Percentiles rank a stretch among this genome's conserved stretches.
These are phyloP conservation scores for Hydrotaea diabolus DNA, from an alignment of 2,888 invertebrate species.

Conservation along the genomic window DNA sequence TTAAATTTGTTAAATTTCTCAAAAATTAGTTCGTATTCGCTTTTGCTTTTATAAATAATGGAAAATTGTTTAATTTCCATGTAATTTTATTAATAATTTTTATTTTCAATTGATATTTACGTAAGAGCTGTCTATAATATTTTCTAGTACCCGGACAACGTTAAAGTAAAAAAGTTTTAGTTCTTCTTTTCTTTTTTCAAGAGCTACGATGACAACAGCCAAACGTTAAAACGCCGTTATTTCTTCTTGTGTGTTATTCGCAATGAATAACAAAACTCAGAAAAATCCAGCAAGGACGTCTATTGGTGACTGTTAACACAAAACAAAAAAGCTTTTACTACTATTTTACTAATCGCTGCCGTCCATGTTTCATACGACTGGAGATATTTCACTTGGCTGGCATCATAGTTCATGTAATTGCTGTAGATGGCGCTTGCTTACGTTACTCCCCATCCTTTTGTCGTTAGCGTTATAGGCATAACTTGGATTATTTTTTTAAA, in stretches of 20 bases:
- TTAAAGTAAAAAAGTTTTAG: conserved; percentile 66
- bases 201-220: conserved; percentile 69
- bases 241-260: conserved; percentile 62
- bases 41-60: conserved; percentile 17
- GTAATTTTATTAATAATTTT: conserved; percentile 20
- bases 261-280: conserved; percentile 64
- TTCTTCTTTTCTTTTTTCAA: conserved; percentile 48
- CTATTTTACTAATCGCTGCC: no score
- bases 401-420: no score
- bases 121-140: conserved; percentile 69
- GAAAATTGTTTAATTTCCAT: conserved; percentile 30
- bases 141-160: conserved; percentile 69
- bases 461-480: no score
- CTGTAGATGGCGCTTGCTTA: no score
- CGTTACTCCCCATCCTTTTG: no score
- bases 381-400: no score
- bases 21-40: conserved; percentile 15
- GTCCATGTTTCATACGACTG: no score
- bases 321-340: conserved; percentile 35
- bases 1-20: conserved; percentile 20
- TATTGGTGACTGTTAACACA: conserved; percentile 66
- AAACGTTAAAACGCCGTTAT: conserved; percentile 65
- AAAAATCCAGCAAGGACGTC: conserved; percentile 70
- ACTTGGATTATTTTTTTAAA: no score
- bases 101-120: conserved; percentile 64